Evolutionary conservation across 2,797 vertebrate genomes (phyloP).

Genomic region (Morus bassanus): DNA sequence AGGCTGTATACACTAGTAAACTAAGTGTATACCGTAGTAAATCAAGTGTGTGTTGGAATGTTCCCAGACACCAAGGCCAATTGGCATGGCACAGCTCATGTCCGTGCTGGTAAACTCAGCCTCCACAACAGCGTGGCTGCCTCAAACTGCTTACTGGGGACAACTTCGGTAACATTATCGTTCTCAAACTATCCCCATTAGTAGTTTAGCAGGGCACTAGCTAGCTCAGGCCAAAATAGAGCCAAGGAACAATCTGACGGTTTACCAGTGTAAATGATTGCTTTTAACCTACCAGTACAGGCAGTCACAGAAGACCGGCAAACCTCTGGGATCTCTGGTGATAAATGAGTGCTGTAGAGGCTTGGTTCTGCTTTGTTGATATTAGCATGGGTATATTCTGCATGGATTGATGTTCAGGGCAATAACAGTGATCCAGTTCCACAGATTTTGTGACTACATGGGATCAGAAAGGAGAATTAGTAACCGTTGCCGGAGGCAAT

Average conservation of each 20-base stretch:
- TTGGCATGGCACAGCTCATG: background rate
- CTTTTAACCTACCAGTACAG: background rate
- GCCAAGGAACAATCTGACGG: background rate
- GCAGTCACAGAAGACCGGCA: background rate
- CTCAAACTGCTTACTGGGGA: too few relatives aligned
- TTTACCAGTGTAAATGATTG: background rate
- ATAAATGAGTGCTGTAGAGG: background rate
- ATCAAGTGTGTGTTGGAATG: background rate
- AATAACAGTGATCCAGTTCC: background rate
- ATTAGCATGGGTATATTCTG: background rate
- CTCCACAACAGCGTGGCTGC: background rate
- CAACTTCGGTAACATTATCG: accelerated
- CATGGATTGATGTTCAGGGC: background rate
- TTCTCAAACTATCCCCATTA: background rate
- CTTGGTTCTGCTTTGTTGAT: background rate
- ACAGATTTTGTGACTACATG: background rate
- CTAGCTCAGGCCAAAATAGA: background rate
- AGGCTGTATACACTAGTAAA: background rate
- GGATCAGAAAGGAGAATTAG: background rate
- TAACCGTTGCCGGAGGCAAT: accelerated
- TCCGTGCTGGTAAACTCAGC: background rate
- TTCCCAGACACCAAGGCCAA: accelerated
- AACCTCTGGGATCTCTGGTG: background rate
- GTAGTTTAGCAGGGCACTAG: background rate
- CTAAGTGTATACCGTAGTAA: background rate